Conservation (phyloP, 2,113 vertebrate species). For the Indri indri region DNA sequence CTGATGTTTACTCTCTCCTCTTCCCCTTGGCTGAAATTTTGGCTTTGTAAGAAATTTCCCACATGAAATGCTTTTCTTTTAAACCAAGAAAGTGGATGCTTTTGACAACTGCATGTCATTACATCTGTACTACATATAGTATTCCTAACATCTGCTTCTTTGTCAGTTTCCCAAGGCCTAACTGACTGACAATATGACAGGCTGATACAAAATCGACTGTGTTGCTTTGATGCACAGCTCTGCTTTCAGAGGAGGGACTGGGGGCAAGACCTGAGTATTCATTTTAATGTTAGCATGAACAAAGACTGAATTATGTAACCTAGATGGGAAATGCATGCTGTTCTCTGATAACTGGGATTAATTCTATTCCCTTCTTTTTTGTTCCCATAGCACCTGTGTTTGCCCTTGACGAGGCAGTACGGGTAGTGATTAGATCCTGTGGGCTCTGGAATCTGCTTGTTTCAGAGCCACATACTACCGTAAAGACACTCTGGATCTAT, state of each 20-base stretch:
- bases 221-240: slow-evolving; percentile 62
- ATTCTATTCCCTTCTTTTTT: background rate
- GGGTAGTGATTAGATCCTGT: background rate
- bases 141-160: slow-evolving; percentile 83
- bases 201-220: slow-evolving; percentile 62
- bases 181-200: slow-evolving; percentile 79
- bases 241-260: slow-evolving; percentile 43
- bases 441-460: background rate
- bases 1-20: slow-evolving; percentile 18
- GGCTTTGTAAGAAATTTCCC: slow-evolving; percentile 27
- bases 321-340: background rate
- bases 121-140: slow-evolving; percentile 73
- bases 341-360: background rate
- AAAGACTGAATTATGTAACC: background rate
- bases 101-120: slow-evolving; percentile 77
- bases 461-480: background rate
- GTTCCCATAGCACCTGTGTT: background rate
- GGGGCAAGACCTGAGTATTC: slow-evolving; percentile 48
- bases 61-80: slow-evolving; percentile 16
- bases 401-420: background rate
- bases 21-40: background rate
- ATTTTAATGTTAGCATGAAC: slow-evolving; percentile 62
- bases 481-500: background rate
- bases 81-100: slow-evolving; percentile 48
- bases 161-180: slow-evolving; percentile 80